These are phyloP conservation scores for Sylvilagus floridanus DNA, from an alignment of 2,797 vertebrate species.

Conservation along the genomic window DNA sequence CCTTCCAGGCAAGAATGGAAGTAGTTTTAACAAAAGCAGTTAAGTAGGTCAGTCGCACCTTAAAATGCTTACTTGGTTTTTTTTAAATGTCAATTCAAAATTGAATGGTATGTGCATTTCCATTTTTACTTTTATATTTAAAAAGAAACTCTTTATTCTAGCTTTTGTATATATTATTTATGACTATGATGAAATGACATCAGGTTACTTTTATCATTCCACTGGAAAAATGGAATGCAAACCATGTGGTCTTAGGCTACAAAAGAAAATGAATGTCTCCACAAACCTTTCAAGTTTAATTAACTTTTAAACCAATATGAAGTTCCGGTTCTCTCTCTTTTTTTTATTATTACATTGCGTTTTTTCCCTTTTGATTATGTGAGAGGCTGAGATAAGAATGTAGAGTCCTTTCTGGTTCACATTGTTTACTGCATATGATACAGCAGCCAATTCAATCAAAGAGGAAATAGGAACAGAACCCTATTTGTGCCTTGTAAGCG, in stretches of 20 bases:
- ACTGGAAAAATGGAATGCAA: slow-evolving; percentile 44
- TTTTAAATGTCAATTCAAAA: slow-evolving; percentile 19
- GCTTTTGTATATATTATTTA: slow-evolving; percentile 65
- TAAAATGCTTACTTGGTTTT: slow-evolving; percentile 20
- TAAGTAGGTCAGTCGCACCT: slow-evolving; percentile 35
- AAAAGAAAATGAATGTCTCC: slow-evolving; percentile 72
- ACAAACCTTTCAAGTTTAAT: slow-evolving; percentile 80
- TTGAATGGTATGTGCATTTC: slow-evolving; percentile 22
- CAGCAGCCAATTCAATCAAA: slow-evolving; percentile 51
- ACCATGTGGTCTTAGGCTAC: slow-evolving; percentile 55
- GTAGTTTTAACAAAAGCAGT: slow-evolving; percentile 57
- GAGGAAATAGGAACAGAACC: slow-evolving; percentile 61
- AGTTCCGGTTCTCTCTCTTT: slow-evolving; percentile 35
- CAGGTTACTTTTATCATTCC: slow-evolving; percentile 66
- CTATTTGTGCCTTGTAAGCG: slow-evolving; percentile 54
- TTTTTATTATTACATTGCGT: slow-evolving; percentile 51
- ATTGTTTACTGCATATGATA: slow-evolving; percentile 8
- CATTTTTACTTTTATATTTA: slow-evolving; percentile 71
- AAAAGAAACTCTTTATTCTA: slow-evolving; percentile 62
- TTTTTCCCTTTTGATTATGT: slow-evolving; percentile 58
- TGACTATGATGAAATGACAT: slow-evolving; percentile 59
- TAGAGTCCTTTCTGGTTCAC: slow-evolving; percentile 16
- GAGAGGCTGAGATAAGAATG: slow-evolving; percentile 64
- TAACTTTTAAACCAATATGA: slow-evolving; percentile 74
- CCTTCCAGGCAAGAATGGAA: slow-evolving; percentile 53